Conservation (phyloP, 2,797 vertebrate species). For the Nyctibius grandis region DNA sequence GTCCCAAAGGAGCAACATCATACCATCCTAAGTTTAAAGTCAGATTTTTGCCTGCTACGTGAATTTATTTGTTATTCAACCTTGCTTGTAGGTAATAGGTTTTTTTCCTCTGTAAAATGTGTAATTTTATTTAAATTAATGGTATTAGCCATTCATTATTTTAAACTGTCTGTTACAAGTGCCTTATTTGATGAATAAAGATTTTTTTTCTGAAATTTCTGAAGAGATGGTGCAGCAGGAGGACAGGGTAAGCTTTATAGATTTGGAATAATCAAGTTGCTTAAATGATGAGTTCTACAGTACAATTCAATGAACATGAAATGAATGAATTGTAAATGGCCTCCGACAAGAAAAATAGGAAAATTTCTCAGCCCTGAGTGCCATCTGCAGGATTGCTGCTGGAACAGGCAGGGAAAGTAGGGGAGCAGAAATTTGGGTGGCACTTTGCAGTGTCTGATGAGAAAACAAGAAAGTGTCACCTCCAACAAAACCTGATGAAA, state of each 20-base stretch:
- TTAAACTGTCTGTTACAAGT: not conserved
- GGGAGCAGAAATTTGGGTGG: not conserved
- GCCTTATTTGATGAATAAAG: not conserved
- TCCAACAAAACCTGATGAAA: not conserved
- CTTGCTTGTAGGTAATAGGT: not conserved
- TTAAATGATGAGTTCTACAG: not conserved
- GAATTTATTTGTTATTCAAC: not conserved
- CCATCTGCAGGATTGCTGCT: conserved; percentile 22
- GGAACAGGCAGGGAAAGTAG: not conserved
- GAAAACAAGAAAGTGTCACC: not conserved
- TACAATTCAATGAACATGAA: not conserved
- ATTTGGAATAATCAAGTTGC: not conserved
- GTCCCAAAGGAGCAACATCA: not conserved
- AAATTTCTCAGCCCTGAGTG: not conserved
- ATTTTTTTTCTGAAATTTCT: not conserved
- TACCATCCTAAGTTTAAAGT: not conserved
- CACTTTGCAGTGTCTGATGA: not conserved
- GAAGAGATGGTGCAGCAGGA: not conserved
- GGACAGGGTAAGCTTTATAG: not conserved
- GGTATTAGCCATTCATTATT: not conserved
- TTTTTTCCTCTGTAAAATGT: not conserved
- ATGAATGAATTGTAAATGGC: not conserved
- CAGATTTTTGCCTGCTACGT: not conserved
- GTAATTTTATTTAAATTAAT: not conserved
- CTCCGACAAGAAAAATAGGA: conserved; percentile 1